Conservation (phyloP, 2,113 vertebrate species). For the Hypomesus transpacificus region DNA sequence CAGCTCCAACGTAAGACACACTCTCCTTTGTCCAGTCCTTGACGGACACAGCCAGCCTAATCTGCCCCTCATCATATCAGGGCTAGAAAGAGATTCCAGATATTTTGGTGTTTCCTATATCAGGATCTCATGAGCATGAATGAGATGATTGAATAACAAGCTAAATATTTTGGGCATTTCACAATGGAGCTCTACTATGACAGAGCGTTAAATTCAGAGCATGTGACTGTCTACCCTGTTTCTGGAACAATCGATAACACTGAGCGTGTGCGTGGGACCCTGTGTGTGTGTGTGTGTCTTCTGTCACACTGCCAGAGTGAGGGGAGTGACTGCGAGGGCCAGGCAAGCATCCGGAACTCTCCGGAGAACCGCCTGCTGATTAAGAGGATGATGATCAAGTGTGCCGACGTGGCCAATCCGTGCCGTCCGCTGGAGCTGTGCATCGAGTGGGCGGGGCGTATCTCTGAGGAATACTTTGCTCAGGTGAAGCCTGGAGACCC, state of each 20-base stretch:
- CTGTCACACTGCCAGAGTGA: constrained; percentile 70
- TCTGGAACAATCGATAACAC: background rate
- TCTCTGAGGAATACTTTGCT: constrained; percentile 95
- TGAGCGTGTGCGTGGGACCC: background rate
- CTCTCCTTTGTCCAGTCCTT: background rate
- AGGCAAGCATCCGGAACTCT: constrained; percentile 78
- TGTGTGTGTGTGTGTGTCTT: background rate
- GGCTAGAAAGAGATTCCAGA: background rate
- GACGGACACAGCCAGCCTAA: background rate
- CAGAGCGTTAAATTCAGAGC: background rate
- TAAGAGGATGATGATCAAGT: constrained; percentile 97
- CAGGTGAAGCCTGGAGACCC: constrained; percentile 71
- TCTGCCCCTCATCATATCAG: background rate
- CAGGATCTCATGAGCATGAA: background rate
- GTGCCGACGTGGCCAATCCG: constrained; percentile 92
- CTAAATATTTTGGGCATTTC: background rate
- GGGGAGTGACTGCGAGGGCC: constrained; percentile 77
- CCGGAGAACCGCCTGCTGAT: constrained; percentile 92
- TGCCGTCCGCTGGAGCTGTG: constrained; percentile 90
- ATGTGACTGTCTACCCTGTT: background rate
- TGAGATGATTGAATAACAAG: background rate
- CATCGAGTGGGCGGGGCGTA: constrained; percentile 93
- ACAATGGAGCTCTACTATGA: background rate
- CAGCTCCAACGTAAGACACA: constrained; percentile 63
- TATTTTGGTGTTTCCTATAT: background rate